Percentiles rank a stretch among this genome's conserved stretches.
Conservation (phyloP, 2,113 vertebrate species). For the Anas platyrhynchos region DNA sequence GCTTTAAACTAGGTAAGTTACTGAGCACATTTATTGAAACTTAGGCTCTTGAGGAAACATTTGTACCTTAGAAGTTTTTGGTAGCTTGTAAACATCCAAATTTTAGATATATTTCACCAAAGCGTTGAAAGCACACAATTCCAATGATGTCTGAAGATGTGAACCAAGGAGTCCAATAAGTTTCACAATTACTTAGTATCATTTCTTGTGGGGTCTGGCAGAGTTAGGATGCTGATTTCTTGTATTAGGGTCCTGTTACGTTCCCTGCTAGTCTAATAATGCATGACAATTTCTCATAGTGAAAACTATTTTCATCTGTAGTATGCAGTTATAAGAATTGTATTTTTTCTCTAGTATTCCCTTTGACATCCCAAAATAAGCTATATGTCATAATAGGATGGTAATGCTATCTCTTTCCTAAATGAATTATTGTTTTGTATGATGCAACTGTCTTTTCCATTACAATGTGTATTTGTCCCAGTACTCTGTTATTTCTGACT, state of each 20-base stretch:
- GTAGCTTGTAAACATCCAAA: background rate
- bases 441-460: background rate
- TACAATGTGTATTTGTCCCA: background rate
- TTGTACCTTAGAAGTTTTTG: background rate
- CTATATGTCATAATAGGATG: background rate
- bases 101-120: background rate
- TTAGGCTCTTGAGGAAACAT: background rate
- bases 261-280: background rate
- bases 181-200: background rate
- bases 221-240: fast-evolving
- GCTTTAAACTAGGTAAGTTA: slow-evolving; percentile 88
- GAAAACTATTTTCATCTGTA: background rate
- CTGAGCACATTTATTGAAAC: background rate
- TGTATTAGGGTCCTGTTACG: background rate
- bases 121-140: background rate
- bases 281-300: background rate
- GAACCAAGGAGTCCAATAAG: background rate
- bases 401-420: background rate
- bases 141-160: background rate
- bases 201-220: background rate
- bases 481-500: background rate
- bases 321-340: background rate
- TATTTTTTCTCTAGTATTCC: background rate
- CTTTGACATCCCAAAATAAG: background rate
- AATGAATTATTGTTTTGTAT: background rate